Percentiles rank a stretch among this genome's conserved stretches.
Conservation (phyloP, 1,140 invertebrate species). For the Plodia interpunctella region DNA sequence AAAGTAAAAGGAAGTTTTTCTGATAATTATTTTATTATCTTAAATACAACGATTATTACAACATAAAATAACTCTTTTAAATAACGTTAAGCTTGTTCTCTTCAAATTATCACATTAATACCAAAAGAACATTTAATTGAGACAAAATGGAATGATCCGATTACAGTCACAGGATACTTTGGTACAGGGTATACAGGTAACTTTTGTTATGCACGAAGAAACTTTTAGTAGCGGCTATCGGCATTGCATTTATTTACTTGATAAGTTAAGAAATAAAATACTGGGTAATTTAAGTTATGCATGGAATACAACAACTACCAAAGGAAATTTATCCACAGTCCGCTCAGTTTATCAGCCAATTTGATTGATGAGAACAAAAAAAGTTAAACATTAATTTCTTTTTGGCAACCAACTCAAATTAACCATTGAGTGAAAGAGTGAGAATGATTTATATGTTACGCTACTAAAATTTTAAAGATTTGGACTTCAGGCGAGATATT, state of each 20-base stretch:
- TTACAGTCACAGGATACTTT: slow-evolving; percentile 23
- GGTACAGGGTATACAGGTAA: slow-evolving; percentile 24
- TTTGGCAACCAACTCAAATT: too few species aligned
- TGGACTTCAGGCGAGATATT: too few species aligned
- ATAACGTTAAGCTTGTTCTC: slow-evolving; percentile 73
- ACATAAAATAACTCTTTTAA: slow-evolving; percentile 70
- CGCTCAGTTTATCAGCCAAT: too few species aligned
- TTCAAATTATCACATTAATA: slow-evolving; percentile 69
- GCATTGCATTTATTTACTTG: neutral
- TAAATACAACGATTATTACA: slow-evolving; percentile 74
- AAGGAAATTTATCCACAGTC: too few species aligned
- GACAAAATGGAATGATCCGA: slow-evolving; percentile 59
- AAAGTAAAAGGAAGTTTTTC: slow-evolving; percentile 28
- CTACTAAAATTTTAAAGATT: too few species aligned
- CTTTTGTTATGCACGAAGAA: neutral
- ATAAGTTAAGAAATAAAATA: too few species aligned
- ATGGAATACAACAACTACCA: too few species aligned
- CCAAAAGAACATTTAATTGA: slow-evolving; percentile 59
- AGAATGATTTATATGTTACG: too few species aligned
- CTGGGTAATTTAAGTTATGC: too few species aligned
- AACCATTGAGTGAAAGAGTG: too few species aligned
- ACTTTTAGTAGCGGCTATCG: neutral
- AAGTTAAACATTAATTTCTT: too few species aligned
- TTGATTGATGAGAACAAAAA: too few species aligned
- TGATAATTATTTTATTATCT: slow-evolving; percentile 61